Percentiles rank a stretch among this genome's conserved stretches.
Conservation (phyloP, 2,113 vertebrate genomes). For the Coracopsis vasa region DNA sequence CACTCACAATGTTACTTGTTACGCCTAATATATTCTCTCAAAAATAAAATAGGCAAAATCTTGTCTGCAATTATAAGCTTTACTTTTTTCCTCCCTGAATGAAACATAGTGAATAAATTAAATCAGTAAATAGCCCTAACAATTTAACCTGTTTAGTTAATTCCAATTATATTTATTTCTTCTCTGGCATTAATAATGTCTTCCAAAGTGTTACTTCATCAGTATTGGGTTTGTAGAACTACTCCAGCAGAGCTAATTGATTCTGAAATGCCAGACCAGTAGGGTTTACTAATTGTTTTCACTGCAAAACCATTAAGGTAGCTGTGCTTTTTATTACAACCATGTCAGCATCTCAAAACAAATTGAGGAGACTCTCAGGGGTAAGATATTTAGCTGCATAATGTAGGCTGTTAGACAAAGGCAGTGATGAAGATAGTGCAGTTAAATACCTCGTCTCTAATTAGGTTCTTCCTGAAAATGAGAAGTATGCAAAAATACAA, state of each 20-base stretch:
- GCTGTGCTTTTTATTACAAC: not conserved
- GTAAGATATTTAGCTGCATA: conserved; percentile 6
- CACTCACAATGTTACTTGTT: not conserved
- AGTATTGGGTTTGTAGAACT: not conserved
- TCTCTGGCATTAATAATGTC: not conserved
- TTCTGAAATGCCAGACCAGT: conserved; percentile 2
- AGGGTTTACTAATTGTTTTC: conserved; percentile 13
- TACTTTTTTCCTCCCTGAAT: not conserved
- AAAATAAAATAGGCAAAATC: not conserved
- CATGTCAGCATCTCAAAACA: not conserved
- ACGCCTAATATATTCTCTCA: not conserved
- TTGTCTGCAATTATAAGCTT: not conserved
- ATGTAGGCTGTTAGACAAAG: not conserved
- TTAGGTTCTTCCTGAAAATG: not conserved
- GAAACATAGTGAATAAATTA: not conserved
- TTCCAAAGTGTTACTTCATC: not conserved
- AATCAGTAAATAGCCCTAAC: not conserved
- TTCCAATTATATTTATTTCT: not conserved
- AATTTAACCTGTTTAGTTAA: not conserved
- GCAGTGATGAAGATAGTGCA: not conserved
- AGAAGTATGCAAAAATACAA: not conserved
- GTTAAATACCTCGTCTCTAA: conserved; percentile 1
- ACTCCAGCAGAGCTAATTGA: not conserved
- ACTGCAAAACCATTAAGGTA: not conserved
- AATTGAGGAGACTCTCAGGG: not conserved